Base-by-base conservation (phyloP, 37 sponge, comb jelly and placozoan species). In the Hormiphora californensis region DNA sequence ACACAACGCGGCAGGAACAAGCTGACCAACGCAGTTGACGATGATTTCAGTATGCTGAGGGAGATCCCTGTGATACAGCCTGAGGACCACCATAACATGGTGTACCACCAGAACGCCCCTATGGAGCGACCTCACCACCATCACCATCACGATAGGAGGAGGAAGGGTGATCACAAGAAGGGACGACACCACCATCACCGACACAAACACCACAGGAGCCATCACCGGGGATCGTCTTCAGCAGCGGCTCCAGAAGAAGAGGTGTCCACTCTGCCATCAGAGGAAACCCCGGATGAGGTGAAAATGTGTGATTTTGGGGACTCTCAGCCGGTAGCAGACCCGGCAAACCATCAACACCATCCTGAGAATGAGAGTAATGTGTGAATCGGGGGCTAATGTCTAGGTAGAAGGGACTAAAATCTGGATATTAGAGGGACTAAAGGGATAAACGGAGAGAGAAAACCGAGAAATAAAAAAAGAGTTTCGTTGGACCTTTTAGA, bases 71-170 rank as follows among this genome's bases (percentile, higher is more conserved):
- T 73, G 1, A 15, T 73, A 0, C 38, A 43, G n/a, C 81, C 81
- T 5, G 81, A 73, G 27, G 40, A 43, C 23, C 81, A 73, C 35
- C 81, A 73, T 46, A 73, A 46, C 46, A 73, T 73, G 81, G 21
- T 46, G 8, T 73, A 73, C 35, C 81, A 73, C 25, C 81, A 73
- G 44, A 43, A 73, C 5, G 81, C 81, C 23, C 81, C 81, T 28
- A 73, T 73, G 81, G 36, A 73, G 15, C 40, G 43, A 36, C 81
- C 81, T n/a, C 81, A 73, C 81, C 81, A 73, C 23, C 81, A 57
- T 57, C 61, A 73, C 22, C 81, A 73, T 2, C 38, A 30, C 36
- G 12, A 28, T 4, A 39, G 35, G 43, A 2, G 44, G 7, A 43
- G 43, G 27, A 21, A 73, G 1, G 67, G 36, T 65, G 17, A 31